Evolutionary conservation across 2,113 vertebrate species (phyloP).

Genomic region (Nesogale talazaci): DNA sequence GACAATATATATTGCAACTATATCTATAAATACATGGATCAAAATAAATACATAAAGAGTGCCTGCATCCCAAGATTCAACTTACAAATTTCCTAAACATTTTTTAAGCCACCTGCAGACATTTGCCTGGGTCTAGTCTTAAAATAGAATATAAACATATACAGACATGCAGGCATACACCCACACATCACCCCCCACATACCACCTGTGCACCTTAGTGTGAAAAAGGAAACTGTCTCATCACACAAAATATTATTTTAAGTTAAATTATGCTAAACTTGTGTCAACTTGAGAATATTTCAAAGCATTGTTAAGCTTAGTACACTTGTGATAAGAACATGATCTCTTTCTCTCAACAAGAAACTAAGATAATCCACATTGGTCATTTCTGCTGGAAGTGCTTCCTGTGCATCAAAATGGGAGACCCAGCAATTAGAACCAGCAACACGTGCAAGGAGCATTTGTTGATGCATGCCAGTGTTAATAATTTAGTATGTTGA

Average conservation of each 20-base stretch:
- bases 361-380: constrained; percentile 58
- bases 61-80: neutral
- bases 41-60: neutral
- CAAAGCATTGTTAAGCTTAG: constrained; percentile 63
- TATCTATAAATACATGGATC: too few species aligned
- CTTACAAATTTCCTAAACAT: neutral
- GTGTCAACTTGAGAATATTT: constrained; percentile 47
- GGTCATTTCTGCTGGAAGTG: constrained; percentile 45
- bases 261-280: constrained; percentile 41
- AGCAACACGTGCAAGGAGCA: constrained; percentile 81
- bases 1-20: neutral
- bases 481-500: constrained; percentile 90
- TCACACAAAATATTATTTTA: neutral
- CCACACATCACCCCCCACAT: neutral
- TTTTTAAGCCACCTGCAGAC: neutral
- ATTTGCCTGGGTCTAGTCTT: neutral
- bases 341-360: constrained; percentile 38
- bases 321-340: neutral
- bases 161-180: neutral
- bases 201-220: neutral
- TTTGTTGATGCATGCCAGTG: constrained; percentile 80
- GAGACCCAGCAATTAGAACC: constrained; percentile 71
- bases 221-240: constrained; percentile 15
- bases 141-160: neutral
- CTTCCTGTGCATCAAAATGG: neutral